These are phyloP conservation scores for Muscidifurax raptorellus DNA, from an alignment of 1,140 invertebrate genomes.

Conservation along the genomic window DNA sequence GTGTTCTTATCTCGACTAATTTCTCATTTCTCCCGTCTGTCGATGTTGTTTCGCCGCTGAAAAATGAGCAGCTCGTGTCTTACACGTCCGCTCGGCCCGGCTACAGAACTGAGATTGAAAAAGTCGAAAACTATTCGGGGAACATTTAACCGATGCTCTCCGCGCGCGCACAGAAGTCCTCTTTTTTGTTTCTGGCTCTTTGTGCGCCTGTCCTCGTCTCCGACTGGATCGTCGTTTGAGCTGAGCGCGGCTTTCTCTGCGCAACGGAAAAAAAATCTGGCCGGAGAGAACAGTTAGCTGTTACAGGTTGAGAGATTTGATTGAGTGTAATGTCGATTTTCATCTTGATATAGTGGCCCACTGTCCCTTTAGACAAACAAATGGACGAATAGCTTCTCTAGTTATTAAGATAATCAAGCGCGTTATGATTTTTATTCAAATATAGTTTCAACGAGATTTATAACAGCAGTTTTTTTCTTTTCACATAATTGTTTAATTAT, in stretches of 20 bases:
- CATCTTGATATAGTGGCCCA: slow-evolving; percentile 34
- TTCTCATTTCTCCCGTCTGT: slow-evolving; percentile 39
- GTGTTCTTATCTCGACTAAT: slow-evolving; percentile 46
- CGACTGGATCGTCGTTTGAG: neutral
- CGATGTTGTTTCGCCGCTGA: slow-evolving; percentile 34
- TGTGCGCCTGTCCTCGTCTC: neutral
- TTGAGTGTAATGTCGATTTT: slow-evolving; percentile 43
- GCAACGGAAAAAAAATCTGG: slow-evolving; percentile 24
- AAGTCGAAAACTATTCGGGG: slow-evolving; percentile 21
- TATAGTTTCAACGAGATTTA: slow-evolving; percentile 11
- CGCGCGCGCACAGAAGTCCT: slow-evolving; percentile 43
- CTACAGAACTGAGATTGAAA: slow-evolving; percentile 14
- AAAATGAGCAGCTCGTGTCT: slow-evolving; percentile 22
- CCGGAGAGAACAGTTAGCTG: slow-evolving; percentile 26
- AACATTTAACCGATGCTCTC: neutral
- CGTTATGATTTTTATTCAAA: slow-evolving; percentile 1
- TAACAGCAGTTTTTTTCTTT: neutral
- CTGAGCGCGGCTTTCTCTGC: neutral
- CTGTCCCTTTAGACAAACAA: slow-evolving; percentile 42
- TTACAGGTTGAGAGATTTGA: slow-evolving; percentile 45
- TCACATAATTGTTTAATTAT: too few species aligned
- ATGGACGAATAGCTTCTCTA: slow-evolving; percentile 7
- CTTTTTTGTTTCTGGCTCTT: slow-evolving; percentile 19
- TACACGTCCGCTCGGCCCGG: neutral
- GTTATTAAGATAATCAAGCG: slow-evolving; percentile 38